Evolutionary conservation across 2,888 invertebrate genomes (phyloP), one percentile per base, ranked within the genome.

Genomic region (Hypena proboscidalis): DNA sequence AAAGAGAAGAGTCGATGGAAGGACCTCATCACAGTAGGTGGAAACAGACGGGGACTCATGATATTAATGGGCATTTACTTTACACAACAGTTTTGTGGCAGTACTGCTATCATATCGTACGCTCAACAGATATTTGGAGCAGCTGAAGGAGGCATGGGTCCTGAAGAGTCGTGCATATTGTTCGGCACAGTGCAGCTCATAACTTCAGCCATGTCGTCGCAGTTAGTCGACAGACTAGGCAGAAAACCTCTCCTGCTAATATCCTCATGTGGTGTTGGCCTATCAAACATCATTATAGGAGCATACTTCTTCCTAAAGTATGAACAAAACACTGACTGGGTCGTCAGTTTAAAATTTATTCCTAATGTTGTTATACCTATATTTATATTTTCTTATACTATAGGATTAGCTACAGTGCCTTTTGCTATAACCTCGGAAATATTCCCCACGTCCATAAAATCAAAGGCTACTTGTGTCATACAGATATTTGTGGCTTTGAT

Each of bases 371-470:
- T 92, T 63, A 86, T 94, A 67, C 91, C 93, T 17, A 83, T 92
- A 51, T 94, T 93, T 81, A 93, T 93, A 80, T 92, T 92, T 58
- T 92, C 92, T 21, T 93, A 93, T 44, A 92, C 93, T 2, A 85
- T 94, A 67, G 93, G 93, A 8, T 87, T 93, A 70, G 93, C 93
- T 0, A 93, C 93, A 2, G 87, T 94, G 57, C 93, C 93, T 15
- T 94, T 93, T 67, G 92, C 93, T 23, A 91, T 93, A 33, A 92
- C 93, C 25, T 93, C 93, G 2, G 94, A 94, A 78, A 87, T 94
- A 68, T 93, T 95, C 72, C 92, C 95, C 25, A 84, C 92, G 2
- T 89, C 93, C 58, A 93, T 93, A 11, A 92, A 94, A 65, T 93
- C 94, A 0, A 89, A 93, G 46, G 94, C 94, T 0, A 93, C 93